A percentile compares a stretch with the other conserved stretches of the same genome.
phyloP scores from a whole-genome alignment of 2,888 invertebrate species.

The Homarus gammarus region DNA sequence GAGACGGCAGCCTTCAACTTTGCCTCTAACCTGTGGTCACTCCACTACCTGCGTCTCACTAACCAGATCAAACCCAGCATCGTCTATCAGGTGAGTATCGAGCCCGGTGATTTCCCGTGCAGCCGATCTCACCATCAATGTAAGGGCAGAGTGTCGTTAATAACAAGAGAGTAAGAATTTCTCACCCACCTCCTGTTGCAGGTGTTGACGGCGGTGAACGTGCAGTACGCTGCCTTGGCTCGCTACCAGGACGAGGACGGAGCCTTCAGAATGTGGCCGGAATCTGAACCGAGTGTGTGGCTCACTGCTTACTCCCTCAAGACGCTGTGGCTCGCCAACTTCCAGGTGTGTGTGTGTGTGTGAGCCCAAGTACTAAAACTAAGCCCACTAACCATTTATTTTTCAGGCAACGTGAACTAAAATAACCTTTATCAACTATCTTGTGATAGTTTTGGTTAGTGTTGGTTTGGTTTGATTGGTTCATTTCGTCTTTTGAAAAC shows the following conservation, averaged over 20 bases:
- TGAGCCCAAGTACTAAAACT: too few species aligned
- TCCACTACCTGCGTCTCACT: conserved; percentile 80
- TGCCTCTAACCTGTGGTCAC: conserved; percentile 88
- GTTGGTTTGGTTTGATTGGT: too few species aligned
- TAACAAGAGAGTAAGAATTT: too few species aligned
- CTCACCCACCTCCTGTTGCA: conserved; percentile 4
- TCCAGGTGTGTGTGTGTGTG: conserved; percentile 99
- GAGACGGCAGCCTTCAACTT: conserved; percentile 98
- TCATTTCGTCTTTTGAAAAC: too few species aligned
- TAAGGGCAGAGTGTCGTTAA: too few species aligned
- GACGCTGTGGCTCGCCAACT: conserved; percentile 93
- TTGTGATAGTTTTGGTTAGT: too few species aligned
- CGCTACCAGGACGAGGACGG: conserved; percentile 72
- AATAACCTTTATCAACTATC: too few species aligned
- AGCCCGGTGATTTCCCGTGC: too few species aligned
- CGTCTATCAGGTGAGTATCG: conserved; percentile 71
- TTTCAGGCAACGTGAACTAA: too few species aligned
- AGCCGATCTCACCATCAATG: too few species aligned
- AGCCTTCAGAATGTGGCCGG: conserved; percentile 82
- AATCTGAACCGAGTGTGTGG: conserved; percentile 93
- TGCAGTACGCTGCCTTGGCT: conserved; percentile 74
- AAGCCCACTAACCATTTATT: too few species aligned
- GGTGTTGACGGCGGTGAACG: conserved; percentile 74
- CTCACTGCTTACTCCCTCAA: conserved; percentile 94
- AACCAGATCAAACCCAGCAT: conserved; percentile 78